phyloP scores from a whole-genome alignment of 2,888 invertebrate species.

The Rhorus exstirpatorius region DNA sequence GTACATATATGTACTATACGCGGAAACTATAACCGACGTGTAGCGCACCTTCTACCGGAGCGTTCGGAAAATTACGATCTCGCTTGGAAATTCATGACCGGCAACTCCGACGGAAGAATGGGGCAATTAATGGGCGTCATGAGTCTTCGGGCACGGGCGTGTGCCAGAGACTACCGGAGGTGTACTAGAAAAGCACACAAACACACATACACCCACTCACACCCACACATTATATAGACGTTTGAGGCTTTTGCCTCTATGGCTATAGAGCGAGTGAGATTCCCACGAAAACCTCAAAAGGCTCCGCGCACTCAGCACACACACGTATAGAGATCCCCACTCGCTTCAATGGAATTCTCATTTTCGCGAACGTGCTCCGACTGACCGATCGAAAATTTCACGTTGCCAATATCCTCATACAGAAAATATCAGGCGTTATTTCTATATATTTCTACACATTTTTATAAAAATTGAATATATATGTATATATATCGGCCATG shows the following conservation, averaged over 20 bases:
- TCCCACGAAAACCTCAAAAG: slow-evolving; percentile 56
- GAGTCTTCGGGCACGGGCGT: slow-evolving; percentile 75
- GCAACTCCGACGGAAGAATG: slow-evolving; percentile 77
- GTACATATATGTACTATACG: slow-evolving; percentile 45
- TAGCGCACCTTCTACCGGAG: slow-evolving; percentile 70
- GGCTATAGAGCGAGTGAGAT: slow-evolving; percentile 33
- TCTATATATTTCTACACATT: slow-evolving; percentile 1
- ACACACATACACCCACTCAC: slow-evolving; percentile 27
- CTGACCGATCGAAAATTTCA: slow-evolving; percentile 70
- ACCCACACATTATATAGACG: neutral
- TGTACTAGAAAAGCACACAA: slow-evolving; percentile 50
- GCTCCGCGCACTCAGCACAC: slow-evolving; percentile 26
- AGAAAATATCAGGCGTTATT: slow-evolving; percentile 46
- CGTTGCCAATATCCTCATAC: slow-evolving; percentile 52
- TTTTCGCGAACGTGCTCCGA: slow-evolving; percentile 79
- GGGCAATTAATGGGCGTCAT: slow-evolving; percentile 80
- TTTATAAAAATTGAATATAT: neutral
- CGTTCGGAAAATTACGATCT: slow-evolving; percentile 71
- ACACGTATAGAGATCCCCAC: neutral
- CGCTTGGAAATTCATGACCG: slow-evolving; percentile 78
- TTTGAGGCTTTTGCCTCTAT: slow-evolving; percentile 64
- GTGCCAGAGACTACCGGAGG: slow-evolving; percentile 68
- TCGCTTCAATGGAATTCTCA: slow-evolving; percentile 80
- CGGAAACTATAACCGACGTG: slow-evolving; percentile 68
- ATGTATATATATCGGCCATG: neutral